These are phyloP conservation scores for Megalurothrips usitatus DNA, from an alignment of 2,888 invertebrate species.

Conservation along the genomic window DNA sequence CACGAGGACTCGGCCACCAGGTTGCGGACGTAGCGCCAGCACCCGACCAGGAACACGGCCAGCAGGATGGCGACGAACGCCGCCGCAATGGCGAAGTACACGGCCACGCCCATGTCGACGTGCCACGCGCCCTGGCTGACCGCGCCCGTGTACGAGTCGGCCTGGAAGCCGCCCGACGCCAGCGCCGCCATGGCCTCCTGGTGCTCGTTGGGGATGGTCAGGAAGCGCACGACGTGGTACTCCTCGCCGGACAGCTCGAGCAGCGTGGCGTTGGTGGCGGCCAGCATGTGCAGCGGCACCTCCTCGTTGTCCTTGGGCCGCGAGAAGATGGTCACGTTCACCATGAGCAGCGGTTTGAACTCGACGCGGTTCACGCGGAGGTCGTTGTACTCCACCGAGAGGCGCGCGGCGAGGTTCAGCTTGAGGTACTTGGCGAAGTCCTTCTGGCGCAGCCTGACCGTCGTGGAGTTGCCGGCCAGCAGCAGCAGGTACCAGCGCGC, in stretches of 20 bases:
- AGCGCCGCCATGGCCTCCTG: slow-evolving; percentile 39
- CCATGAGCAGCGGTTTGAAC: slow-evolving; percentile 42
- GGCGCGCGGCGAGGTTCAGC: slow-evolving; percentile 43
- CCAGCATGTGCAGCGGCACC: slow-evolving; percentile 41
- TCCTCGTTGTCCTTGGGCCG: slow-evolving; percentile 40
- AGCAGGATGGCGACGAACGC: slow-evolving; percentile 38
- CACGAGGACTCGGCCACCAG: slow-evolving; percentile 35
- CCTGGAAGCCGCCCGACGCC: slow-evolving; percentile 36
- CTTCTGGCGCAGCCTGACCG: slow-evolving; percentile 41
- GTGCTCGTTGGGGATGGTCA: slow-evolving; percentile 36
- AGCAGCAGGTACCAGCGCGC: slow-evolving; percentile 42
- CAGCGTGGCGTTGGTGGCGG: slow-evolving; percentile 43
- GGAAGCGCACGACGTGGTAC: slow-evolving; percentile 41
- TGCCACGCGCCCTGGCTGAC: slow-evolving; percentile 36
- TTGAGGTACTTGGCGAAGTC: slow-evolving; percentile 44
- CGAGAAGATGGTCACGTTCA: slow-evolving; percentile 43
- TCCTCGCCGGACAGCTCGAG: slow-evolving; percentile 44
- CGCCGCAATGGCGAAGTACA: slow-evolving; percentile 41
- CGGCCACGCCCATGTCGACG: slow-evolving; percentile 41
- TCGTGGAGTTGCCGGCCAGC: slow-evolving; percentile 42
- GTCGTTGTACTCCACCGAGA: slow-evolving; percentile 43
- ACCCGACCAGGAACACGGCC: slow-evolving; percentile 37
- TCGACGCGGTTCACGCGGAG: slow-evolving; percentile 42
- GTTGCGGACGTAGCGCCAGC: slow-evolving; percentile 35
- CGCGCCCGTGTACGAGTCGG: slow-evolving; percentile 36